Percentiles rank a stretch among this genome's conserved stretches.
Conservation (phyloP, 2,888 invertebrate genomes). For the Aelia acuminata region DNA sequence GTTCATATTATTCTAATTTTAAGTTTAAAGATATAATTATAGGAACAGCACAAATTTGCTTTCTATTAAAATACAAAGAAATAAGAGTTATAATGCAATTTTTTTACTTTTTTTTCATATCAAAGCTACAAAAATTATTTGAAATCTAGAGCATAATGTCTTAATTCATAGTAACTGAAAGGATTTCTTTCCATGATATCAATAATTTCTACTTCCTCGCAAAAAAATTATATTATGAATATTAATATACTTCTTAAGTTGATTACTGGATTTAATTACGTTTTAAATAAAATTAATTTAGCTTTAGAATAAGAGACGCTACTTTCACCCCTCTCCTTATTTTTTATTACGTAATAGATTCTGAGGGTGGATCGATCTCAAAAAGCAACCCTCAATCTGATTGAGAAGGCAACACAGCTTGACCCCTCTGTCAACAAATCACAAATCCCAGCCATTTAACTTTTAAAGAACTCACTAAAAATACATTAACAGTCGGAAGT, state of each 20-base stretch:
- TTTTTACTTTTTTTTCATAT: too few relatives aligned
- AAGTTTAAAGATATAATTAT: too few relatives aligned
- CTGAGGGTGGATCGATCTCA: constrained; percentile 58
- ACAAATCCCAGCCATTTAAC: not conserved
- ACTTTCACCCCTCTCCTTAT: constrained; percentile 57
- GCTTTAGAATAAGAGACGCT: constrained; percentile 45
- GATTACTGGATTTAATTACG: not conserved
- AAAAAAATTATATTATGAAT: not conserved
- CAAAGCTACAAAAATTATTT: too few relatives aligned
- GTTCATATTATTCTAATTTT: too few relatives aligned
- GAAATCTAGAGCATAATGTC: too few relatives aligned
- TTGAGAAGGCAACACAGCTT: constrained; percentile 50
- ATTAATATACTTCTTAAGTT: too few relatives aligned
- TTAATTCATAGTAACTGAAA: too few relatives aligned
- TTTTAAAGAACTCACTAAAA: constrained; percentile 12
- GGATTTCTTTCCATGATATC: too few relatives aligned
- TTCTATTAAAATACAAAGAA: too few relatives aligned
- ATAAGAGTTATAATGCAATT: too few relatives aligned
- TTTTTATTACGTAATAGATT: constrained; percentile 58
- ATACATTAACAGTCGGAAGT: not conserved
- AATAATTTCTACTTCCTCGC: not conserved
- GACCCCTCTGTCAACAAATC: constrained; percentile 38
- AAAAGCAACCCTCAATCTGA: constrained; percentile 54
- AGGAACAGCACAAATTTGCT: too few relatives aligned
- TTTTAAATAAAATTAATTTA: not conserved